Conservation (phyloP, 2,888 invertebrate species). For the Ormyrus nitidulus region DNA sequence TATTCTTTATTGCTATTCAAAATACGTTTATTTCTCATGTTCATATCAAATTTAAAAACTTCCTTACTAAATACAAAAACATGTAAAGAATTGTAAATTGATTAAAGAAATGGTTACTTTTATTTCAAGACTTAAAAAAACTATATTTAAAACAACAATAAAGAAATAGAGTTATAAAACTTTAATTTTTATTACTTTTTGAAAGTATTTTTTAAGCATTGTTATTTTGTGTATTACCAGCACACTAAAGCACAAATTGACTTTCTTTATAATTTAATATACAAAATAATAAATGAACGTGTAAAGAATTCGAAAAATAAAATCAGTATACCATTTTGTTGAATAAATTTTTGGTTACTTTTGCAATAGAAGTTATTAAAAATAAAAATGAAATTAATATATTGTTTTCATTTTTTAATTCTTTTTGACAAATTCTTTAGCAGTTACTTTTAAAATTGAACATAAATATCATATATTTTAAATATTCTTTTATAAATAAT, state of each 20-base stretch:
- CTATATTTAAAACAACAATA: neutral
- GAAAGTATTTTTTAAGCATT: neutral
- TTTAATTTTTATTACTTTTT: neutral
- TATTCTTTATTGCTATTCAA: conserved; percentile 20
- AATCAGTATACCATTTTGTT: neutral
- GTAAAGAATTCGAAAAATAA: conserved; percentile 19
- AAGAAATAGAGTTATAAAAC: conserved; percentile 21
- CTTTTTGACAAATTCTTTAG: neutral
- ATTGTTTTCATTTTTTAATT: neutral
- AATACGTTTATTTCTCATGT: neutral
- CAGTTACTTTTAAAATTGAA: neutral
- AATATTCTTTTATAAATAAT: too few species aligned
- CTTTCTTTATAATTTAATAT: conserved; percentile 60
- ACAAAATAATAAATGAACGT: neutral
- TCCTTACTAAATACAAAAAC: neutral
- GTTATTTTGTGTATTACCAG: conserved; percentile 58
- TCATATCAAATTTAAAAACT: neutral
- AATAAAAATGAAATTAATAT: neutral
- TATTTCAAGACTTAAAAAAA: neutral
- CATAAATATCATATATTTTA: too few species aligned
- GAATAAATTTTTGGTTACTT: neutral
- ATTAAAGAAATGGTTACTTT: neutral
- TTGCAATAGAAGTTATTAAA: neutral
- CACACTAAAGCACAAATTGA: conserved; percentile 64
- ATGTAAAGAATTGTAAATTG: conserved; percentile 3